Evolutionary conservation across 92 coral and sea anemone genomes (phyloP), one percentile per base, ranked within the genome.

Genomic region (Zoanthus sansibaricus): DNA sequence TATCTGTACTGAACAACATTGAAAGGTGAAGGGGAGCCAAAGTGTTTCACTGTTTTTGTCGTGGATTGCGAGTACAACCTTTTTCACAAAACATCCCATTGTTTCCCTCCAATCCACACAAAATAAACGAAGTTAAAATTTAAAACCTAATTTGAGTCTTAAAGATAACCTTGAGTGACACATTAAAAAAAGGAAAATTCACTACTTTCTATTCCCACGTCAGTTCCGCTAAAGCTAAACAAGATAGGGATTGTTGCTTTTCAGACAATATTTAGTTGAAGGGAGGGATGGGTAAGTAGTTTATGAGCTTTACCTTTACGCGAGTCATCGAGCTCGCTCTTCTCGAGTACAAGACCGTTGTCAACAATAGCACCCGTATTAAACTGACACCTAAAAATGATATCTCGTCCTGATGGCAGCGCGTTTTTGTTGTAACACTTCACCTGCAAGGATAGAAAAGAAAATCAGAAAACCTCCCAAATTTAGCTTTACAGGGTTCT

Each of bases 341-440:
- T 97, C 72, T 93, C 97, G 18, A 97, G 87, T 61, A 94, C 95
- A 49, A 97, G 77, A 56, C 96, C 95, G 76, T 93, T 86, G 72
- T 93, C 96, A 31, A 79, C 83, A 4, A 95, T 87, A 11, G 99
- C 97, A 33, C 98, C 98, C 25, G 98, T 95, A 76, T 97, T 95
- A 69, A 97, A 97, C 82, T 97, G 99, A 55, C 99, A 97, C 58
- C 99, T 90, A 66, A 95, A 95, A 73, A 97, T 87, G 15, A 95
- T 93, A 74, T 97, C 99, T 67, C 99, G 94, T 48, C 94, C 99
- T 58, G 99, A 97, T 0, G 99, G 90, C 68, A 97, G 88, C 16
- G 98, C 84, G 79, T 94, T 95, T 92, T 97, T 97, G 91, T 97
- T 96, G 82, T 93, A 97, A 79, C 99, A 97, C 66, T 97, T 97